phyloP scores from a whole-genome alignment of 1,140 invertebrate genomes.

The Zaprionus vittiger region DNA sequence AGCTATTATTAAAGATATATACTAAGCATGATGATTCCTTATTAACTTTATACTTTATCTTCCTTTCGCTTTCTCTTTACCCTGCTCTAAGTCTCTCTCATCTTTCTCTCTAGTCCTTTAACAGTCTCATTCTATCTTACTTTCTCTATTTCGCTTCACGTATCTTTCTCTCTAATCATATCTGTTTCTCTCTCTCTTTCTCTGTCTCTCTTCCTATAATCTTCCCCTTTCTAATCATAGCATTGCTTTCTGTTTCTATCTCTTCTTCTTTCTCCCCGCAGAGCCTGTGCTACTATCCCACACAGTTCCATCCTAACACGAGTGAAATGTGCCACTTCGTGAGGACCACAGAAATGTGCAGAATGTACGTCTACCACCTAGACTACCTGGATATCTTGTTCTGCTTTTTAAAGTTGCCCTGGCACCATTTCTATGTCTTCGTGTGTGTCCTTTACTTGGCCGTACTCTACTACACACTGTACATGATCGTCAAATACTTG shows the following conservation, averaged over 20 bases:
- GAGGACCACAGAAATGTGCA: constrained; percentile 3
- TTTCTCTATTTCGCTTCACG: too few relatives aligned
- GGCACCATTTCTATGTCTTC: background rate
- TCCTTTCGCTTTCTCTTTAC: background rate
- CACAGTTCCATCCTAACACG: background rate
- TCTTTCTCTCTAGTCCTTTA: background rate
- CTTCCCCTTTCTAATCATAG: background rate
- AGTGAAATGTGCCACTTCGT: constrained; percentile 27
- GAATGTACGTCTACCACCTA: constrained; percentile 19
- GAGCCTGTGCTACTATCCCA: constrained; percentile 7
- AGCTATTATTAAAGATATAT: too few relatives aligned
- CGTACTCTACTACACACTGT: background rate
- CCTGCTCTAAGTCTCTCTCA: background rate
- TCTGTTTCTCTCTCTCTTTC: background rate
- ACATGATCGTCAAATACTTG: constrained; percentile 58
- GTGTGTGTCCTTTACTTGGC: background rate
- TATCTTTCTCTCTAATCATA: too few relatives aligned
- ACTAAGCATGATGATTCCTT: too few relatives aligned
- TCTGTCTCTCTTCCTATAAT: background rate
- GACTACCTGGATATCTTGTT: constrained; percentile 44
- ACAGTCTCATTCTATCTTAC: too few relatives aligned
- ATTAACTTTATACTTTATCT: too few relatives aligned
- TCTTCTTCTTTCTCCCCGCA: background rate
- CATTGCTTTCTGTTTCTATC: background rate
- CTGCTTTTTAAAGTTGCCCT: background rate